Conservation (phyloP, 2,113 vertebrate genomes). For the Peromyscus maniculatus region DNA sequence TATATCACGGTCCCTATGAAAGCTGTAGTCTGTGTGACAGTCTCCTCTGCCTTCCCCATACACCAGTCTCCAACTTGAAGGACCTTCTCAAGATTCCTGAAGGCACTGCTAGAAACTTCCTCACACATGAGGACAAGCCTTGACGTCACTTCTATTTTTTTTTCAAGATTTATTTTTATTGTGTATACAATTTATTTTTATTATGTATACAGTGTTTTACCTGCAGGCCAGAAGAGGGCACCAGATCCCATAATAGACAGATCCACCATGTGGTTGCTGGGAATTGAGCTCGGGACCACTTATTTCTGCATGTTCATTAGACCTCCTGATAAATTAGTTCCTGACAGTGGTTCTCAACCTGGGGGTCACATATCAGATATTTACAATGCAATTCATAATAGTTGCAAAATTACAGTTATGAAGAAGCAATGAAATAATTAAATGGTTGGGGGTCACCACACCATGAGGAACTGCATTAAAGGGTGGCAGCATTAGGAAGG, state of each 20-base stretch:
- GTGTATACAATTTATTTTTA: no score
- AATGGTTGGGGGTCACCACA: neutral
- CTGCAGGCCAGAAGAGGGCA: no score
- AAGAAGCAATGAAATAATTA: neutral
- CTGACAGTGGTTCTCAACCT: neutral
- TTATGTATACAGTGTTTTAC: neutral
- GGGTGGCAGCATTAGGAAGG: neutral
- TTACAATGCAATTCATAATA: neutral
- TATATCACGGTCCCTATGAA: neutral
- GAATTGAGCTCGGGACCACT: no score
- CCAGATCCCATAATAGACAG: no score
- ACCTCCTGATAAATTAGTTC: neutral
- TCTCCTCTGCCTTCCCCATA: neutral
- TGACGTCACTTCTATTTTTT: neutral
- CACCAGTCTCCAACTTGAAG: neutral
- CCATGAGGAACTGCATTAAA: neutral
- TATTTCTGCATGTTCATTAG: neutral
- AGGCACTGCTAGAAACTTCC: neutral
- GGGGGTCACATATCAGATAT: neutral
- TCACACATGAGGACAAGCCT: neutral
- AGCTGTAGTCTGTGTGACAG: neutral
- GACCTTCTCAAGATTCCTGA: neutral
- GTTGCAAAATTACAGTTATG: neutral
- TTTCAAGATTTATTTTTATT: no score
- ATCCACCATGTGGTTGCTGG: no score